These are phyloP conservation scores for Valencia hispanica DNA, from an alignment of 2,797 vertebrate species.

Conservation along the genomic window DNA sequence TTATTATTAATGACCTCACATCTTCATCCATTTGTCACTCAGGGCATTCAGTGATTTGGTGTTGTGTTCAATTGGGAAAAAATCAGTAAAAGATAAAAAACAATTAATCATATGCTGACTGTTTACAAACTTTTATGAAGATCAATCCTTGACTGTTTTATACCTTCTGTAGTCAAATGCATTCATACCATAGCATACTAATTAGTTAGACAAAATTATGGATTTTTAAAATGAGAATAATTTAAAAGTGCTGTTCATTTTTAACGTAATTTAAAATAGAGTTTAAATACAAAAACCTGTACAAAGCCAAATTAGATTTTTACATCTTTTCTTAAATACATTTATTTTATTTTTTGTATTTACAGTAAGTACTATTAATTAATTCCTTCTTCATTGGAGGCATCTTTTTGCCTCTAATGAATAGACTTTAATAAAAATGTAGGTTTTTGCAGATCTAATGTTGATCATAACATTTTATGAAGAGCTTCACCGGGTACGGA, in stretches of 20 bases:
- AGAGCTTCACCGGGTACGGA: not conserved
- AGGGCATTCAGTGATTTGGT: conserved; percentile 13
- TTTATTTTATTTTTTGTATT: not conserved
- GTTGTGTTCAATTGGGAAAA: not conserved
- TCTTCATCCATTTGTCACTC: conserved; percentile 26
- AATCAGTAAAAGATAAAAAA: not conserved
- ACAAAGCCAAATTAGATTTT: not conserved
- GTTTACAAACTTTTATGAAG: not conserved
- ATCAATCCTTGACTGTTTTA: not conserved
- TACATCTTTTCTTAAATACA: not conserved
- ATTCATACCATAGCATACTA: not conserved
- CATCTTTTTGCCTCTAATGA: not conserved
- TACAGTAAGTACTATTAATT: not conserved
- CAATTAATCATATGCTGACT: not conserved
- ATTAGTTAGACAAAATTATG: not conserved
- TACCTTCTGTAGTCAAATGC: not conserved
- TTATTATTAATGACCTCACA: conserved; percentile 36
- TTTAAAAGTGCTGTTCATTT: not conserved
- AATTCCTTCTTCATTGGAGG: not conserved
- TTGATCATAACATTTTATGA: not conserved
- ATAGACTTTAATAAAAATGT: not conserved
- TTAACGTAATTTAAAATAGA: not conserved
- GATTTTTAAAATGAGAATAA: not conserved
- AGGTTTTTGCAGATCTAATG: not conserved
- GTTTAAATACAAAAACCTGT: not conserved